Base-by-base conservation (phyloP, 1,140 invertebrate genomes). In the Belonocnema kinseyi region DNA sequence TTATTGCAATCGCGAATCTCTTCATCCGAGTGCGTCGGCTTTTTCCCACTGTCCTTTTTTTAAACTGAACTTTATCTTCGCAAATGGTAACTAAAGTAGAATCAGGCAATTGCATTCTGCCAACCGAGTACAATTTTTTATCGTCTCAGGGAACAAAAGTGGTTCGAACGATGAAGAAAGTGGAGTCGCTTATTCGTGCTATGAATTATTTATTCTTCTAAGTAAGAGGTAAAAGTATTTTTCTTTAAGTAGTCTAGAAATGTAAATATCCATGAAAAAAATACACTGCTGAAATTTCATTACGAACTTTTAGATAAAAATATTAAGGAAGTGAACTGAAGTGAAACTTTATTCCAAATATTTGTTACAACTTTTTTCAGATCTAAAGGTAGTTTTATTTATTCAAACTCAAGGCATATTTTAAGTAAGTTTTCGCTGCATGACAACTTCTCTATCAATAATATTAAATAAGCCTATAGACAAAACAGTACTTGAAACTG, bases 131-230 rank as follows among this genome's bases (percentile, higher is more conserved):
- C 61, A 66, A 66, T 66, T n/a, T n/a, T 66, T 66, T 66, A 66
- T 66, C 12, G 61, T 66, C 61, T 66, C 61, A 66, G 17, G 40
- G 33, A 66, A 66, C 5, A 66, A 66, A 66, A 66, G 14, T 40
- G 26, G 26, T 14, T 66, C 13, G 26, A 40, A 66, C 26, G 14
- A 40, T 40, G 26, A 40, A 66, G 40, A 66, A 40, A 66, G 61
- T 40, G 61, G 61, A 66, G 61, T 33, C 61, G 40, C 26, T 66
- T 66, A 66, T 66, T 66, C 61, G 40, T 66, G 26, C 61, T 16
- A 66, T 66, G 61, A 66, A 40, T 66, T 66, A 66, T 66, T 66
- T 66, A 66, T 66, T 40, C 61, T 66, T 66, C 14, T 66, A 33
- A 66, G 53, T 54, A n/a, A 54, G 26, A 40, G 26, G 61, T 66